Evolutionary conservation across 2,797 vertebrate species (phyloP).

Genomic region (Myotis findleyi): DNA sequence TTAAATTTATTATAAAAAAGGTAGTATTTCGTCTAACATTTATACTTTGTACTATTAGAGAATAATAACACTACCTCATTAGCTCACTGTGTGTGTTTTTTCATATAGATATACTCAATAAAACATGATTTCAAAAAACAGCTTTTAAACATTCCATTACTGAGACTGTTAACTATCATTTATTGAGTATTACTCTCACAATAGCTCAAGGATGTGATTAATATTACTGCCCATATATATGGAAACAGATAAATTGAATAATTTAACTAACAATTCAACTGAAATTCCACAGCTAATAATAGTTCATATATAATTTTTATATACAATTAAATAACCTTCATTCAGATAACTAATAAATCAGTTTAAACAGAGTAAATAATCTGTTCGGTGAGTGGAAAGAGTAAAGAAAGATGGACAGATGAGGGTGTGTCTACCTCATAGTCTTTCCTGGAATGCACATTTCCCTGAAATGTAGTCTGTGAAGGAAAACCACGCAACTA

Average conservation of each 20-base stretch:
- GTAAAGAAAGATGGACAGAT: neutral
- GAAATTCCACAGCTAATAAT: neutral
- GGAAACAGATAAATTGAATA: neutral
- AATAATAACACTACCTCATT: neutral
- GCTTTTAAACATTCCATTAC: neutral
- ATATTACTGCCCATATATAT: neutral
- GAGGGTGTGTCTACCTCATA: neutral
- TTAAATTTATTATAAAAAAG: neutral
- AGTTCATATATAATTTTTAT: neutral
- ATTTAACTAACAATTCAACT: neutral
- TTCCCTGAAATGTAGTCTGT: neutral
- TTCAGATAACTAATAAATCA: neutral
- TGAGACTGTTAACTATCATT: neutral
- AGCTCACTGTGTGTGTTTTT: neutral
- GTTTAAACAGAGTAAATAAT: neutral
- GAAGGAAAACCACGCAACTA: neutral
- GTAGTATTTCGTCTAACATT: neutral
- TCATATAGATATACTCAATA: neutral
- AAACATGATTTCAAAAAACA: neutral
- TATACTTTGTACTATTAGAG: neutral
- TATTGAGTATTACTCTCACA: neutral
- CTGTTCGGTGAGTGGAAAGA: neutral
- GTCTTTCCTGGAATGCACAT: neutral
- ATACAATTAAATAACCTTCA: neutral
- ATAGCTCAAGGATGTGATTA: neutral